Conservation (phyloP, 2,797 vertebrate species). For the Poliocrania exsul region DNA sequence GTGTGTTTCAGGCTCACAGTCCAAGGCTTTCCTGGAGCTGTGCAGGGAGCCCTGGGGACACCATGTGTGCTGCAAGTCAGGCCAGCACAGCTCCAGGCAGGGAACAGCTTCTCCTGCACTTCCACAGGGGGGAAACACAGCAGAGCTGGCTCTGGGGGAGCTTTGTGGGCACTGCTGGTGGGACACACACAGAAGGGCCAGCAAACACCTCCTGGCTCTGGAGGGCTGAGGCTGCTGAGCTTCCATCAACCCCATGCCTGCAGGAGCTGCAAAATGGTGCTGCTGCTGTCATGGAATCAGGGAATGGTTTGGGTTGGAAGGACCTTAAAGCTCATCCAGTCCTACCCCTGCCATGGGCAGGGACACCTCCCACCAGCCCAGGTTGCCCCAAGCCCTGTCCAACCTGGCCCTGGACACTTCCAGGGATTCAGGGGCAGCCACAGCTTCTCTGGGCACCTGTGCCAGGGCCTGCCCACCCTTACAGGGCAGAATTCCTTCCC, state of each 20-base stretch:
- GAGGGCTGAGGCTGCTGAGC: background rate
- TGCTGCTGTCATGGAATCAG: background rate
- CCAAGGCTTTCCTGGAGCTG: background rate
- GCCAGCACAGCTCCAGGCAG: background rate
- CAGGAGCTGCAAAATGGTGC: background rate
- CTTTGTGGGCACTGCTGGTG: background rate
- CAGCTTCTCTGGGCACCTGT: background rate
- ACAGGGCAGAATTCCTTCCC: rapidly evolving
- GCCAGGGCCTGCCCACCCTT: background rate
- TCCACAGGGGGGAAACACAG: background rate
- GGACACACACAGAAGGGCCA: background rate
- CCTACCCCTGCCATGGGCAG: background rate
- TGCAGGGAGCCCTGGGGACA: background rate
- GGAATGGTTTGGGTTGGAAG: background rate
- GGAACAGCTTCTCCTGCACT: background rate
- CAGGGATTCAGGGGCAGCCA: background rate
- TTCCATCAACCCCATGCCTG: background rate
- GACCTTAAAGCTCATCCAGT: rapidly evolving
- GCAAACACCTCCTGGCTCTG: background rate
- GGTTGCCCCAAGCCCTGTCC: rapidly evolving
- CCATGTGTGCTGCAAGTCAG: background rate
- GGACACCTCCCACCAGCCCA: rapidly evolving
- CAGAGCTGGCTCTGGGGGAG: background rate
- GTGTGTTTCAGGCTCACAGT: background rate
- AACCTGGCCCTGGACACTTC: rapidly evolving